phyloP scores from a whole-genome alignment of 92 coral and sea anemone species.

The Porites divaricata region DNA sequence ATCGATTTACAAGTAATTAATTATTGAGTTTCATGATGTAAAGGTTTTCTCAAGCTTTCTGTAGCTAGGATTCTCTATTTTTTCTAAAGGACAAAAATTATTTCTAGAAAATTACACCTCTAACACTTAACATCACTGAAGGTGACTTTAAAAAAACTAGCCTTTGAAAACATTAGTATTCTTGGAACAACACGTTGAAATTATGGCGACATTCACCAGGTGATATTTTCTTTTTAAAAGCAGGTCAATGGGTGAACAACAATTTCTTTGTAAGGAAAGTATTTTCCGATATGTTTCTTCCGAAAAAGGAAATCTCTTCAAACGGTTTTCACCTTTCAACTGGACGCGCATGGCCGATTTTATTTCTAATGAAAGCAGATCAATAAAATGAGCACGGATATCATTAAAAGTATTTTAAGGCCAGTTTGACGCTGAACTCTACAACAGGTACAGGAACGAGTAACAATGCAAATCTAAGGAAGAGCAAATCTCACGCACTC shows the following conservation, averaged over 20 bases:
- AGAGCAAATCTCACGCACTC: background rate
- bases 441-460: too few species aligned
- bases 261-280: background rate
- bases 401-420: background rate
- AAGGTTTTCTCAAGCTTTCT: background rate
- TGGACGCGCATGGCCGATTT: background rate
- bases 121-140: background rate
- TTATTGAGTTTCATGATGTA: background rate
- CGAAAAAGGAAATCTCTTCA: background rate
- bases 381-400: background rate
- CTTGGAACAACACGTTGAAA: background rate
- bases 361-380: background rate
- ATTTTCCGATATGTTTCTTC: background rate
- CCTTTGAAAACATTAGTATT: background rate
- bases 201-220: background rate
- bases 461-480: background rate
- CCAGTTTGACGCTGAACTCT: background rate
- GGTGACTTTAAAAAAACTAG: too few species aligned
- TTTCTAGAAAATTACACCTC: background rate
- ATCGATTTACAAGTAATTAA: too few species aligned
- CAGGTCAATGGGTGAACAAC: background rate
- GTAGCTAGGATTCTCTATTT: too few species aligned
- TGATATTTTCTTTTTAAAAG: background rate
- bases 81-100: background rate
- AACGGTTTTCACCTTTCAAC: background rate